Percentiles rank a stretch among this genome's conserved stretches.
Conservation (phyloP, 2,888 invertebrate genomes). For the Drosophila anomelani region DNA sequence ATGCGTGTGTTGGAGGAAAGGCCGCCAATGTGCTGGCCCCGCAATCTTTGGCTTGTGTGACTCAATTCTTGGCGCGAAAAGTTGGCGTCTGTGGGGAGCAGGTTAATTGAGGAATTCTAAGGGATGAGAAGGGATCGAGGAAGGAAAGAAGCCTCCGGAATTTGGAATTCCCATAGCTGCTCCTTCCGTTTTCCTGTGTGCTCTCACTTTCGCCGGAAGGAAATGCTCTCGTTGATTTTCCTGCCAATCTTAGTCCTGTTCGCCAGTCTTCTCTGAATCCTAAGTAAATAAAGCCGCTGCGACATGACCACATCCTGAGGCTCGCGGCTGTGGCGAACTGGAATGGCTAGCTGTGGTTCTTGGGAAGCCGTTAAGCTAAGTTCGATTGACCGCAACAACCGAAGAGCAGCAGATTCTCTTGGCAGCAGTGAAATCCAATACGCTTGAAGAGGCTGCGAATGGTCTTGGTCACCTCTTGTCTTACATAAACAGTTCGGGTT, state of each 20-base stretch:
- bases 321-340: constrained; percentile 17
- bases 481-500: constrained; percentile 66
- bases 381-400: constrained; percentile 65
- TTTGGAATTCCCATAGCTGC: constrained; percentile 24
- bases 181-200: constrained; percentile 54
- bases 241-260: constrained; percentile 5
- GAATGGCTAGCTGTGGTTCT: constrained; percentile 22
- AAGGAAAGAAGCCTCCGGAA: neutral
- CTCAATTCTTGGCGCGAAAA: constrained; percentile 79
- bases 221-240: constrained; percentile 31
- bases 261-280: constrained; percentile 37
- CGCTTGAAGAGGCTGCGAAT: constrained; percentile 66
- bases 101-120: constrained; percentile 42
- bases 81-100: constrained; percentile 72
- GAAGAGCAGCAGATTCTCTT: neutral
- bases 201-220: constrained; percentile 49
- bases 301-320: constrained; percentile 69
- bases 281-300: constrained; percentile 60
- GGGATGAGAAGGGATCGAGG: neutral
- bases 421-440: constrained; percentile 66
- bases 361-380: constrained; percentile 71
- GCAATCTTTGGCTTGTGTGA: constrained; percentile 54
- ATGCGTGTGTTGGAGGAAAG: constrained; percentile 27
- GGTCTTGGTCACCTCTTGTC: constrained; percentile 55
- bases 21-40: constrained; percentile 65